Evolutionary conservation across 2,113 vertebrate genomes (phyloP).

Genomic region (Petrocephalus microphthalmus): DNA sequence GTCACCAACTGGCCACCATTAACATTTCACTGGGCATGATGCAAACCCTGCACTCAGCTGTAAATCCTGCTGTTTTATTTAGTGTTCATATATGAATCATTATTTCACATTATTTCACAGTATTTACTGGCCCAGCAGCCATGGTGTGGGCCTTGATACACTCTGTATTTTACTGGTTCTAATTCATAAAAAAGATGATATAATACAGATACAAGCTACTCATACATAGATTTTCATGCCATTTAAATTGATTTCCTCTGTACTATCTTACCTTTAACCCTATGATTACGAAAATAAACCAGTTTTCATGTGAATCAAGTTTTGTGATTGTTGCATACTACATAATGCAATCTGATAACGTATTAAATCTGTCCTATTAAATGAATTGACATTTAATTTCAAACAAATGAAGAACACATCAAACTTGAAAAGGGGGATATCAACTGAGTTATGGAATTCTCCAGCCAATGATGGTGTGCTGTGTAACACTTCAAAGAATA

Average conservation of each 20-base stretch:
- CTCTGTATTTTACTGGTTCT: background rate
- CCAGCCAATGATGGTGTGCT: background rate
- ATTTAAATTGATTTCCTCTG: slow-evolving; percentile 1
- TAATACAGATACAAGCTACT: slow-evolving; percentile 4
- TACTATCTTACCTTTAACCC: background rate
- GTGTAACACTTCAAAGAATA: slow-evolving; percentile 49
- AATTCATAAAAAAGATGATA: background rate
- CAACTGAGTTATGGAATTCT: slow-evolving; percentile 48
- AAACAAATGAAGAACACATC: slow-evolving; percentile 25
- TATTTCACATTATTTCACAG: background rate
- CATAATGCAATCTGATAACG: background rate
- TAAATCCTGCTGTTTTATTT: background rate
- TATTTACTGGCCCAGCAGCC: background rate
- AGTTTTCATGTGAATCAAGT: background rate
- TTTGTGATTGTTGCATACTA: background rate
- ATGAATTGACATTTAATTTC: background rate
- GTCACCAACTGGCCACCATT: background rate
- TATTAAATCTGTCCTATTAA: background rate
- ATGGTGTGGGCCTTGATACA: background rate
- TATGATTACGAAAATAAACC: background rate
- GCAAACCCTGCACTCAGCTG: background rate
- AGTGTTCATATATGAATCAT: background rate
- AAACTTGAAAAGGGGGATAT: slow-evolving; percentile 50
- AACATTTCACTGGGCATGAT: background rate
- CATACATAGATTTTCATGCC: background rate